Base-by-base conservation (phyloP, 2,888 invertebrate species). In the Thymelicus sylvestris region DNA sequence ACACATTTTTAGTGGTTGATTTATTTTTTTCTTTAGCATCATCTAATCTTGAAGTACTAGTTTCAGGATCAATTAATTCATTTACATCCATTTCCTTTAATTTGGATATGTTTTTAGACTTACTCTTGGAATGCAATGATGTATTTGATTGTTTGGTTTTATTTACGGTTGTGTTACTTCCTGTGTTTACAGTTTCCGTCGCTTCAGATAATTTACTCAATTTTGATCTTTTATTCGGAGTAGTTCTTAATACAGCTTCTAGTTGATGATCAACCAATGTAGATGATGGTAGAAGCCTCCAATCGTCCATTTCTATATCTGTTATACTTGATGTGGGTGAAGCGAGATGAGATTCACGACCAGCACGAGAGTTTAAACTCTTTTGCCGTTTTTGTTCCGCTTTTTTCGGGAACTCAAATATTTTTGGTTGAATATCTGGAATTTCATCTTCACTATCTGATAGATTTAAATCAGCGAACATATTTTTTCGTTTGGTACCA, bases 251-350 rank as follows among this genome's bases (percentile, higher is more conserved):
- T 69, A 80, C 79, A 8, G 80, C 81, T 77, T 90, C 79, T 10
- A 76, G 57, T 74, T 89, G 86, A 71, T 86, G 82, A 41, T 89
- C 93, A 67, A 93, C 83, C 90, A 93, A 89, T 48, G 94, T 94
- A 7, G 94, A 94, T 31, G 93, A 94, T 39, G 93, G 92, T 8
- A 94, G 74, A 13, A 84, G 80, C 67, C 82, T 86, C 89, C 92
- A 91, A 50, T 90, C 89, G 73, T 92, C 92, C 76, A 91, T 82
- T 82, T 93, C 93, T 67, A 87, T 82, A 73, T 92, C 91, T 62
- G 86, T 85, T 19, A 87, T 74, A 77, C 86, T 90, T 6, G 87
- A 86, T 1, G 83, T 77, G 0, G 80, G 85, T 1, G 91, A 91
- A 41, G 24, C 31, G 6, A 24, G 7, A 52, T 52, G 52, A 19